Evolutionary conservation across 2,797 vertebrate genomes (phyloP), one percentile per base, ranked within the genome.

Genomic region (Ctenopoma multispine): DNA sequence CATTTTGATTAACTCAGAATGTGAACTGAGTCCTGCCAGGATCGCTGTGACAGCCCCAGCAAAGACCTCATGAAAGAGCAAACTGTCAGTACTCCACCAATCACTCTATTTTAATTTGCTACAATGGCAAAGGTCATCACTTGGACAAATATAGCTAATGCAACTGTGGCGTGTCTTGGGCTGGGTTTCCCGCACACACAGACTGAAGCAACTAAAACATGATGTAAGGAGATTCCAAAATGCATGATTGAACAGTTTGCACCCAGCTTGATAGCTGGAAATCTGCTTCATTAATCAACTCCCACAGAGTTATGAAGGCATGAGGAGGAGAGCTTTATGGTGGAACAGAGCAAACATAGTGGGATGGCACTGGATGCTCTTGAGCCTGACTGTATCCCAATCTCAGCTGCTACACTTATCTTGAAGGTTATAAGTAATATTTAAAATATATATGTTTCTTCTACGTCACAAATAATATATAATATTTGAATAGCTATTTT

Each of bases 191-290:
- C 76, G 77, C 84, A 62, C 76, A 46, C 5, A 18, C 0, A 77
- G 82, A 60, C 68, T 4, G 76, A 72, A 60, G 86, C 83, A 63
- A 78, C 88, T 88, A 82, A 90, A 91, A 92, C 88, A 85, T 84
- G 86, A 90, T 90, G 87, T 86, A 84, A 89, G 87, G 83, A 88
- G 82, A 89, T 88, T 91, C 84, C 80, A 81, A 87, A 87, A 90
- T 92, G 85, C 87, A 92, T 92, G 91, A 93, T 88, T 92, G 90
- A 92, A 90, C 90, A 92, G 86, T 93, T 92, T 92, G 88, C 84
- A 77, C 89, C 80, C 87, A 84, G 92, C 90, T 90, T 91, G 90
- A 92, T 90, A 76, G 85, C 89, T 83, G 74, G 73, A 84, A 90
- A 93, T 88, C 80, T 72, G 79, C 77, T 87, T 90, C 87, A 92